Evolutionary conservation across 1,140 invertebrate species (phyloP), one percentile per base, ranked within the genome.

Genomic region (Brachionus koreanus): DNA sequence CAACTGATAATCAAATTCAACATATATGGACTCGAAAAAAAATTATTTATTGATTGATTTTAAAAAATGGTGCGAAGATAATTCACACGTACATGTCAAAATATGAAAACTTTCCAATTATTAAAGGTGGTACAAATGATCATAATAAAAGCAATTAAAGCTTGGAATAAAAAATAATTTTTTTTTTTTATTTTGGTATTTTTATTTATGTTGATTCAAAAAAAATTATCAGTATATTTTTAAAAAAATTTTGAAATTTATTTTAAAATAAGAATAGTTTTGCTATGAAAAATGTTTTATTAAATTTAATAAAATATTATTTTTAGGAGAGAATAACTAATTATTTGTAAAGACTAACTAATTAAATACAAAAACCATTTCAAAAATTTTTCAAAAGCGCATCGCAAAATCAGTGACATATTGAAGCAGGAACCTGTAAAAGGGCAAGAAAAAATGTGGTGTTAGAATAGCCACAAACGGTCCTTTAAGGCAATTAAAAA

Each of bases 81-180:
- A 63, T 29, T 63, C 57, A 63, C 29, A 63, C 57, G 57, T 63
- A 63, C 23, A 63, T 29, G 57, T 29, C 29, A 23, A 63, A 25
- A 63, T 63, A 63, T 29, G 57, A 63, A 63, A 63, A 63, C 6
- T 63, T 63, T 63, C 57, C 57, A 29, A 63, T 63, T 25, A 63
- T 63, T 63, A 63, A 25, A 63, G 57, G 57, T 63, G 57, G 57
- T 63, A 63, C 57, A 63, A 63, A 25, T 25, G 57, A 63, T 63
- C 57, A 19, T 25, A 63, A 63, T 29, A 63, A 63, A 63, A 63
- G 57, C n/a, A n/a, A n/a, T n/a, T n/a, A n/a, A n/a, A n/a, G n/a
- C n/a, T n/a, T n/a, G n/a, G n/a, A n/a, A n/a, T n/a, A n/a, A n/a
- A n/a, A n/a, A n/a, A n/a, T n/a, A n/a, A n/a, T n/a, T n/a, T n/a